Percentiles rank a stretch among this genome's conserved stretches.
These are phyloP conservation scores for Mormyrus iriodes DNA, from an alignment of 2,113 vertebrate genomes.

Conservation along the genomic window DNA sequence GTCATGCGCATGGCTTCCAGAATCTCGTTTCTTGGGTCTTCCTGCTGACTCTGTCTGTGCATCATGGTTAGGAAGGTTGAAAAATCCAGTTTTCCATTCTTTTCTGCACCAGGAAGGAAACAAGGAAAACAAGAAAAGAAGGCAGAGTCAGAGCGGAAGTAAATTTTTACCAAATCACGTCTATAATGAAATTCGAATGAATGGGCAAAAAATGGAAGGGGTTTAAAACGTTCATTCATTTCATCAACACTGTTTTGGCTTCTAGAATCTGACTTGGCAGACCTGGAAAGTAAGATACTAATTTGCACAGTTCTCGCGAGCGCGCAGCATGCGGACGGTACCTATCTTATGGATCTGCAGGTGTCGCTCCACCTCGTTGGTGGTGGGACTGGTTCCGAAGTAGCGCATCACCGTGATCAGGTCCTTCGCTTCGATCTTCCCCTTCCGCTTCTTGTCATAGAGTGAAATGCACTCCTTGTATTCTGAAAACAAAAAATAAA, in stretches of 20 bases:
- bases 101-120: conserved; percentile 55
- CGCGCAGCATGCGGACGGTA: conserved; percentile 31
- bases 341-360: conserved; percentile 80
- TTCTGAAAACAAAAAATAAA: conserved; percentile 59
- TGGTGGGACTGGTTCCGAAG: conserved; percentile 80
- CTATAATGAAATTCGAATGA: not conserved
- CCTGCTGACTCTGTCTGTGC: conserved; percentile 84
- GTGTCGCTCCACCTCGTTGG: conserved; percentile 70
- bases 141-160: not conserved
- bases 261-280: not conserved
- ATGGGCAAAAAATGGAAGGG: not conserved
- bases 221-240: not conserved
- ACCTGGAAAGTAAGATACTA: not conserved
- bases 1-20: conserved; percentile 81
- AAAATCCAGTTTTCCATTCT: conserved; percentile 79
- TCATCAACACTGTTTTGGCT: not conserved
- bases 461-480: conserved; percentile 96
- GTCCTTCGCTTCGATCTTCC: conserved; percentile 75
- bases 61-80: conserved; percentile 89
- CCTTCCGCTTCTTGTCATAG: conserved; percentile 85
- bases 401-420: conserved; percentile 85
- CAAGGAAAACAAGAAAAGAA: not conserved
- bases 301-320: not conserved
- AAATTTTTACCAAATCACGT: not conserved
- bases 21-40: conserved; percentile 81